A percentile compares a stretch with the other conserved stretches of the same genome.
Conservation (phyloP, 2,113 vertebrate species). For the Oplegnathus fasciatus region DNA sequence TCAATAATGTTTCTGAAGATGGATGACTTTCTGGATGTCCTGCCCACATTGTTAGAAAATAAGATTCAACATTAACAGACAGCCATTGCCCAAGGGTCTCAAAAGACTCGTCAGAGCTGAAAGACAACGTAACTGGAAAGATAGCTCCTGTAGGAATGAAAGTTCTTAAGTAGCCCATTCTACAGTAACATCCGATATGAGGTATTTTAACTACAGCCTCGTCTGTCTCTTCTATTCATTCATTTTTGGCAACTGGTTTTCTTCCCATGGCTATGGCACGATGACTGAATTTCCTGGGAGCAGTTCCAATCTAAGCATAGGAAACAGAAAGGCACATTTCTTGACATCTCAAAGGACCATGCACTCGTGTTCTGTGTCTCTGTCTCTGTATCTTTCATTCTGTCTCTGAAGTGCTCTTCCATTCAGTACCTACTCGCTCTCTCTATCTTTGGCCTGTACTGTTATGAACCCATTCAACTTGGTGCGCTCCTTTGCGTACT, state of each 20-base stretch:
- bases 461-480: constrained; percentile 87
- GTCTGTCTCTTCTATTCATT: constrained; percentile 47
- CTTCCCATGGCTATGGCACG: constrained; percentile 74
- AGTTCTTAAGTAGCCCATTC: constrained; percentile 43
- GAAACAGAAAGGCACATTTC: constrained; percentile 86
- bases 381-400: constrained; percentile 39
- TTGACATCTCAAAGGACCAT: constrained; percentile 65
- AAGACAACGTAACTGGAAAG: constrained; percentile 37
- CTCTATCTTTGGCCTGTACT: constrained; percentile 88
- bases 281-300: constrained; percentile 69
- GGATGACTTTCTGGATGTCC: constrained; percentile 56
- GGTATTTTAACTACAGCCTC: constrained; percentile 70
- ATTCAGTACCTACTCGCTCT: constrained; percentile 83
- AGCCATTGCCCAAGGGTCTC: constrained; percentile 11
- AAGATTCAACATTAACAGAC: constrained; percentile 45
- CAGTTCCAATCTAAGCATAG: constrained; percentile 69
- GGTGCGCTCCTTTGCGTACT: constrained; percentile 83
- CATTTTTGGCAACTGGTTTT: constrained; percentile 82
- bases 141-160: constrained; percentile 21
- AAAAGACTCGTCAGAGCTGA: constrained; percentile 7
- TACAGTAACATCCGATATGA: constrained; percentile 60
- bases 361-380: constrained; percentile 41
- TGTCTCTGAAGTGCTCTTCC: constrained; percentile 82
- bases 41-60: constrained; percentile 48
- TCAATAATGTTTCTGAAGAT: constrained; percentile 60